phyloP scores from a whole-genome alignment of 2,888 invertebrate genomes.

The Ochlodes sylvanus region DNA sequence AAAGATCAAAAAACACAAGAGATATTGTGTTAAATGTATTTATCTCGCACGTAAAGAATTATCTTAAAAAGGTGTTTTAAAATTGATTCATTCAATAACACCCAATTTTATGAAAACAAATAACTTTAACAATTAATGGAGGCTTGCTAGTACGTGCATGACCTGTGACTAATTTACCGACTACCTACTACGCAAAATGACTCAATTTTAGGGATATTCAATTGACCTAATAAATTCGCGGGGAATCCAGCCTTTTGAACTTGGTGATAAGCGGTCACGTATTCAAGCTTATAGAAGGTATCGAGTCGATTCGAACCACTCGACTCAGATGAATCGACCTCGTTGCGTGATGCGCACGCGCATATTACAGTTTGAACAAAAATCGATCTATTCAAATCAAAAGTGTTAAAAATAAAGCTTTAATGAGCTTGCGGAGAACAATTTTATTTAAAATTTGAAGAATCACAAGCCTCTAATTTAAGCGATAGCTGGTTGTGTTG shows the following conservation, averaged over 20 bases:
- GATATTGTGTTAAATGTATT: no score
- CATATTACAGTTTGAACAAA: constrained; percentile 9
- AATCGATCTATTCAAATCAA: background rate
- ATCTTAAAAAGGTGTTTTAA: no score
- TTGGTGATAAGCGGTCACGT: constrained; percentile 71
- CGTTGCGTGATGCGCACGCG: constrained; percentile 65
- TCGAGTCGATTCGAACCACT: constrained; percentile 44
- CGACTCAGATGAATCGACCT: constrained; percentile 57
- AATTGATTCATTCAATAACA: no score
- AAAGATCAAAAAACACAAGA: no score
- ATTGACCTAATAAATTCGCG: constrained; percentile 38
- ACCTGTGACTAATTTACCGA: background rate
- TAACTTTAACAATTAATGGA: background rate
- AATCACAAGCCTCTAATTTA: constrained; percentile 51
- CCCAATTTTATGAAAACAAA: background rate
- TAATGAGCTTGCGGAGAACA: constrained; percentile 23
- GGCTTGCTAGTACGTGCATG: background rate
- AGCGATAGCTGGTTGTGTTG: constrained; percentile 57
- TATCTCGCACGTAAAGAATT: no score
- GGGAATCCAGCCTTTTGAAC: constrained; percentile 42
- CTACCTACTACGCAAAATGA: constrained; percentile 17
- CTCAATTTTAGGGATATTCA: constrained; percentile 22
- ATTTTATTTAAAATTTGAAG: constrained; percentile 40
- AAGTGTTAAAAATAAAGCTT: constrained; percentile 21
- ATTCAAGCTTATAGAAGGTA: constrained; percentile 49